These are phyloP conservation scores for Chromoteleia sp. DNA, from an alignment of 2,888 invertebrate species.

Conservation along the genomic window DNA sequence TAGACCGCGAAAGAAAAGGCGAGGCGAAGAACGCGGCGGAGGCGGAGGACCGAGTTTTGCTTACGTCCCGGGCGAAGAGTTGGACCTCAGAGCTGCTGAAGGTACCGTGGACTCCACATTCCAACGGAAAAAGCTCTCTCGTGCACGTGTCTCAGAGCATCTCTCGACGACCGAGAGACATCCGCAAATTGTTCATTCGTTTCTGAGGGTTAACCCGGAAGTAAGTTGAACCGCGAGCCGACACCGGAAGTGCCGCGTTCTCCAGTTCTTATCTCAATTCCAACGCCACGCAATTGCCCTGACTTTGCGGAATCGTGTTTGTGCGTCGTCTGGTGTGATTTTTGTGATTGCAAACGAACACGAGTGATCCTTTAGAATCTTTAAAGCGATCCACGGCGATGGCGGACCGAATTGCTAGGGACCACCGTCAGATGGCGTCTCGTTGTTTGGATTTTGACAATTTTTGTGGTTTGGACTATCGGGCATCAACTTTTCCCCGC, in stretches of 20 bases:
- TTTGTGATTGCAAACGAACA: constrained; percentile 7
- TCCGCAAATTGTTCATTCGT: constrained; percentile 57
- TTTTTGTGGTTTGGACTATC: constrained; percentile 29
- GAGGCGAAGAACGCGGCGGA: constrained; percentile 71
- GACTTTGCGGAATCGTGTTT: constrained; percentile 12
- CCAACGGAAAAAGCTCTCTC: constrained; percentile 85
- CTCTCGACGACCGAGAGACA: constrained; percentile 76
- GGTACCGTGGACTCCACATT: constrained; percentile 90
- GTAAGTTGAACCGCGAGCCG: constrained; percentile 72
- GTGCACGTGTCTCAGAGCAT: constrained; percentile 74
- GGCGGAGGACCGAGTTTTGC: constrained; percentile 76
- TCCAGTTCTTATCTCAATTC: constrained; percentile 26
- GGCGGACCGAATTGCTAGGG: constrained; percentile 29
- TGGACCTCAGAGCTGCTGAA: constrained; percentile 88
- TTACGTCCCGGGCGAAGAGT: constrained; percentile 78
- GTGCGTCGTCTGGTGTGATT: constrained; percentile 46
- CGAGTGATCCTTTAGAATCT: constrained; percentile 6
- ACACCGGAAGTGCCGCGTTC: constrained; percentile 64
- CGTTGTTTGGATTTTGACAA: constrained; percentile 18
- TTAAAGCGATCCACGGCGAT: constrained; percentile 24
- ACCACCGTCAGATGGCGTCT: constrained; percentile 45
- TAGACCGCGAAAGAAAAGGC: constrained; percentile 73
- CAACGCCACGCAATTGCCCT: constrained; percentile 4
- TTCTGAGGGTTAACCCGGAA: constrained; percentile 73
- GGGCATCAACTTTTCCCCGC: neutral